Conservation (phyloP, 2,113 vertebrate species). For the Colinus virginianus region DNA sequence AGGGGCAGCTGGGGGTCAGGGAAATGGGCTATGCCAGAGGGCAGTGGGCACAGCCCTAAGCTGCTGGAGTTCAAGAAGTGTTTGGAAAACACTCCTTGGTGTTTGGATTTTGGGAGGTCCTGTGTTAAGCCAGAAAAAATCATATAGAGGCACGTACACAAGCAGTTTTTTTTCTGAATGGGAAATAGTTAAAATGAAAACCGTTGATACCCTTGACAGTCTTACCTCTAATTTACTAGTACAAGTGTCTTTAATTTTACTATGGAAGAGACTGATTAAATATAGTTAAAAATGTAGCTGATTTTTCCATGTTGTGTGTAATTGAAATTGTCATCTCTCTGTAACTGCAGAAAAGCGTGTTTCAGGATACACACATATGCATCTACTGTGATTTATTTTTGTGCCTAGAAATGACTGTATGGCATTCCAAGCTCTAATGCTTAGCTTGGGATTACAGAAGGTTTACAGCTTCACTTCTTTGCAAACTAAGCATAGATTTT, state of each 20-base stretch:
- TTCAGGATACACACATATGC: background rate
- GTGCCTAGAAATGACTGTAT: background rate
- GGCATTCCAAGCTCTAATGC: background rate
- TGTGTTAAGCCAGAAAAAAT: background rate
- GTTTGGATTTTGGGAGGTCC: background rate
- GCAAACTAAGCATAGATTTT: slow-evolving; percentile 12
- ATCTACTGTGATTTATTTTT: slow-evolving; percentile 7
- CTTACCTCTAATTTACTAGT: background rate
- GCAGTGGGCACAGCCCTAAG: background rate
- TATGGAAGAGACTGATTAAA: background rate
- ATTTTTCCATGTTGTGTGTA: background rate
- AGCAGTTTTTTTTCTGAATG: slow-evolving; percentile 9
- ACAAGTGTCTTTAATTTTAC: background rate
- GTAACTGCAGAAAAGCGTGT: background rate
- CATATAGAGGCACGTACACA: background rate
- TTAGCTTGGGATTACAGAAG: background rate
- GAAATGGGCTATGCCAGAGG: background rate
- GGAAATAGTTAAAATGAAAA: background rate
- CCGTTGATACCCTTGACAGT: background rate
- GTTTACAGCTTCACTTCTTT: background rate
- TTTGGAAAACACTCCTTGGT: too few relatives aligned
- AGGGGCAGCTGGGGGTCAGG: too few relatives aligned
- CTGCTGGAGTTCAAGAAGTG: background rate
- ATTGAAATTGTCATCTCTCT: background rate
- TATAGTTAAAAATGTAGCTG: background rate